These are phyloP conservation scores for Tinea trinotella DNA, from an alignment of 2,888 invertebrate species.

Conservation along the genomic window DNA sequence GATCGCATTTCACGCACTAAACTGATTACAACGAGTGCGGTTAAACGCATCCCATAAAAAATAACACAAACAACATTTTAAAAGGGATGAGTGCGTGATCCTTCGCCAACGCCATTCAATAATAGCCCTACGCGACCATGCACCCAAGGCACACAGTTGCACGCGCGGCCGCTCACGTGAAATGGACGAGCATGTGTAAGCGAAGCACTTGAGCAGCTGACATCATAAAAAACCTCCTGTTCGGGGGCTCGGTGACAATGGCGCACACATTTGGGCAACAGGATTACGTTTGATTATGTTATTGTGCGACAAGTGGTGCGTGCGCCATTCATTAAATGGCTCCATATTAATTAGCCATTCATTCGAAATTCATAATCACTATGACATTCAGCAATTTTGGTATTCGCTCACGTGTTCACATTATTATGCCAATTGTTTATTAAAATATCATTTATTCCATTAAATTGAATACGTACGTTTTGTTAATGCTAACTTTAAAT, in stretches of 20 bases:
- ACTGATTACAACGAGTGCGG: neutral
- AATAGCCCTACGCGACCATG: neutral
- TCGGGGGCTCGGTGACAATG: conserved; percentile 22
- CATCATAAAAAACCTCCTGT: conserved; percentile 43
- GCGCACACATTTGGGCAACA: conserved; percentile 21
- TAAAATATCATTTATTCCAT: too few relatives aligned
- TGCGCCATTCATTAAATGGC: too few relatives aligned
- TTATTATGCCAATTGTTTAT: too few relatives aligned
- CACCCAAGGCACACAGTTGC: neutral
- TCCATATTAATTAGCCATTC: too few relatives aligned
- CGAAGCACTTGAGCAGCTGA: conserved; percentile 62
- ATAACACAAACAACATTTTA: neutral
- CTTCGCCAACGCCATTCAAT: too few relatives aligned
- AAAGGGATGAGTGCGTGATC: too few relatives aligned
- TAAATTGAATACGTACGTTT: too few relatives aligned
- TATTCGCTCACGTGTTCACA: too few relatives aligned
- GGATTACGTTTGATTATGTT: neutral
- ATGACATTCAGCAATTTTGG: too few relatives aligned
- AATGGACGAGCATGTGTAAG: conserved; percentile 19
- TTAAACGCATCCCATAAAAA: neutral
- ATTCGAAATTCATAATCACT: too few relatives aligned
- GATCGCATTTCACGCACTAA: conserved; percentile 54
- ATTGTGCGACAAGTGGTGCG: conserved; percentile 1
- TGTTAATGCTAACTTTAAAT: too few relatives aligned
- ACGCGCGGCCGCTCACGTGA: neutral